A percentile compares a stretch with the other conserved stretches of the same genome.
phyloP scores from a whole-genome alignment of 1,140 invertebrate genomes.

The Triops longicaudatus region DNA sequence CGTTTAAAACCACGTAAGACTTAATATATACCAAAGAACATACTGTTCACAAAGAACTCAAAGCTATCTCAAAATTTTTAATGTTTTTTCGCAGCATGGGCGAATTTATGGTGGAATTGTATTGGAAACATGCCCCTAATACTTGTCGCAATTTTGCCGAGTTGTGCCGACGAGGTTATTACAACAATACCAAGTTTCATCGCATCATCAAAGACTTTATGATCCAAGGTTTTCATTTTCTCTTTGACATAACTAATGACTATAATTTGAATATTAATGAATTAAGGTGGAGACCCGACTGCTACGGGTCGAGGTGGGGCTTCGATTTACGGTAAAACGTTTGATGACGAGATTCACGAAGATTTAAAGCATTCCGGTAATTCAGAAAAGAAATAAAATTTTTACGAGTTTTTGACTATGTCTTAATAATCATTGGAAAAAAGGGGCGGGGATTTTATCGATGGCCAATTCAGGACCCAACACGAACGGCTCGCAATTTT shows the following conservation, averaged over 20 bases:
- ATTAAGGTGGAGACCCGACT: conserved; percentile 71
- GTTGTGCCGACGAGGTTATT: conserved; percentile 81
- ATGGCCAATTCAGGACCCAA: conserved; percentile 92
- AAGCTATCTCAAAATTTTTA: background rate
- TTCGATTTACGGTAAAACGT: conserved; percentile 91
- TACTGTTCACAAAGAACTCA: too few species aligned
- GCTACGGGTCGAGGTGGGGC: conserved; percentile 89
- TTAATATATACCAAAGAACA: too few species aligned
- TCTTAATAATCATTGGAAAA: conserved; percentile 33
- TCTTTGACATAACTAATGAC: background rate
- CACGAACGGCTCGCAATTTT: conserved; percentile 97
- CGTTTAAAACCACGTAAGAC: background rate
- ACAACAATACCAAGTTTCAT: conserved; percentile 94
- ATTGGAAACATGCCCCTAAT: conserved; percentile 94
- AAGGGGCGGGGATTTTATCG: conserved; percentile 68
- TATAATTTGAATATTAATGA: conserved; percentile 47
- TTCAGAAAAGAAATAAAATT: conserved; percentile 27
- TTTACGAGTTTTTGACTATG: conserved; percentile 26
- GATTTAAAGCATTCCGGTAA: conserved; percentile 88
- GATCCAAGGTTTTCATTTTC: conserved; percentile 64
- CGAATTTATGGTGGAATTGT: conserved; percentile 79
- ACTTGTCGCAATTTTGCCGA: conserved; percentile 97
- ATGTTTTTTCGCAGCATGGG: conserved; percentile 66
- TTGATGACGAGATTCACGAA: conserved; percentile 90
- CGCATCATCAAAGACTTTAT: conserved; percentile 94